Evolutionary conservation across 2,797 vertebrate species (phyloP).

Genomic region (Rhynchotus rufescens): DNA sequence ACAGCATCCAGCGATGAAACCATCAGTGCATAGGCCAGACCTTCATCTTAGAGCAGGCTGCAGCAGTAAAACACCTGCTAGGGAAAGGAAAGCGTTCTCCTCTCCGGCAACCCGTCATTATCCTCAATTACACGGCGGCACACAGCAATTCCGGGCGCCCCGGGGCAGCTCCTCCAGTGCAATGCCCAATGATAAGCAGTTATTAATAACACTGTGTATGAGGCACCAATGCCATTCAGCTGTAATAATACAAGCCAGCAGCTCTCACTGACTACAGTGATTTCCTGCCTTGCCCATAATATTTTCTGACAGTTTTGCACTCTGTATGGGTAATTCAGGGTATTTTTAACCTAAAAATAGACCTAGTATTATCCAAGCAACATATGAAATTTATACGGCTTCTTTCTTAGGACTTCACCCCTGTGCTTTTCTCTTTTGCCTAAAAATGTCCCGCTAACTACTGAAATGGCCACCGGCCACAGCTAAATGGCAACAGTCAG

Average conservation of each 20-base stretch:
- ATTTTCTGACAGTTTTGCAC: conserved; percentile 27
- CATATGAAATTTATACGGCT: not conserved
- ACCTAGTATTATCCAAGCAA: not conserved
- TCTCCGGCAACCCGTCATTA: not conserved
- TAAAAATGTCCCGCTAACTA: not conserved
- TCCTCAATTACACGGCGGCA: conserved; percentile 17
- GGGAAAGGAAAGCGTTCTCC: not conserved
- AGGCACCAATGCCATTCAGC: conserved; percentile 35
- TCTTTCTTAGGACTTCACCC: not conserved
- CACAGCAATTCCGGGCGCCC: not conserved
- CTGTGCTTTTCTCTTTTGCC: not conserved
- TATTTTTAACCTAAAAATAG: conserved; percentile 40
- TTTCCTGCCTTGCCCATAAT: not conserved
- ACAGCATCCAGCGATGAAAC: not conserved
- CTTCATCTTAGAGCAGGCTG: not conserved
- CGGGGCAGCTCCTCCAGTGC: not conserved
- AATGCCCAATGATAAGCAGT: not conserved
- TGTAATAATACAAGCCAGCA: conserved; percentile 2
- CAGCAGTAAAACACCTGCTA: not conserved
- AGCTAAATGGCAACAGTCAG: not conserved
- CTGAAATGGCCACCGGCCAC: not conserved
- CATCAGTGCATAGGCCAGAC: not conserved
- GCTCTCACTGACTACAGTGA: conserved; percentile 8
- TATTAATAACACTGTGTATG: not conserved
- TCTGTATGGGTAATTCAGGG: not conserved